phyloP scores from a whole-genome alignment of 1,140 invertebrate genomes.

The Calephelis virginiensis region DNA sequence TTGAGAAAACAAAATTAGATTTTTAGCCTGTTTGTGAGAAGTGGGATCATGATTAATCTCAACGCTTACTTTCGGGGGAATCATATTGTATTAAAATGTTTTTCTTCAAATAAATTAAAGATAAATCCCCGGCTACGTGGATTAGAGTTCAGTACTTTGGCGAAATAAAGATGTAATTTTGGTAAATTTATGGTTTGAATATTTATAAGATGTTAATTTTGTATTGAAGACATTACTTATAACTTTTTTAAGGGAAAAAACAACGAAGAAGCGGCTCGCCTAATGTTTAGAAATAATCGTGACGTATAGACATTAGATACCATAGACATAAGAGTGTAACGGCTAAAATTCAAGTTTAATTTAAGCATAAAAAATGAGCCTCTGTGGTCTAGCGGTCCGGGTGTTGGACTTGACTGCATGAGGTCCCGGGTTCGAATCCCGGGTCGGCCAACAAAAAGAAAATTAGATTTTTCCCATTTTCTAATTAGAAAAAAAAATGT shows the following conservation, averaged over 20 bases:
- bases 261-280: not conserved
- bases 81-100: conserved; percentile 15
- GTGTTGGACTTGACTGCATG: no score
- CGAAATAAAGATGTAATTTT: conserved; percentile 12
- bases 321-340: no score
- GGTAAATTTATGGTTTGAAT: conserved; percentile 5
- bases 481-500: no score
- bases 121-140: conserved; percentile 17
- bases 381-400: no score
- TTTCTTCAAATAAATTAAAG: conserved; percentile 19
- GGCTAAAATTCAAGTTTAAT: no score
- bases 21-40: conserved; percentile 43
- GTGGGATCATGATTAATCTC: conserved; percentile 62
- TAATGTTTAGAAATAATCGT: not conserved
- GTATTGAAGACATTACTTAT: conserved; percentile 1
- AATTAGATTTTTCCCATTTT: no score
- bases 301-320: no score
- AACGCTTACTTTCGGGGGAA: conserved; percentile 11
- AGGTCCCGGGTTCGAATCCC: no score
- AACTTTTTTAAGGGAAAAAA: not conserved
- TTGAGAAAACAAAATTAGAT: conserved; percentile 62
- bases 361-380: no score
- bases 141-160: conserved; percentile 9
- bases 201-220: conserved; percentile 9
- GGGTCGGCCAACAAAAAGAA: no score